Conservation (phyloP, 1,140 invertebrate species). For the Hycleus phaleratus region DNA sequence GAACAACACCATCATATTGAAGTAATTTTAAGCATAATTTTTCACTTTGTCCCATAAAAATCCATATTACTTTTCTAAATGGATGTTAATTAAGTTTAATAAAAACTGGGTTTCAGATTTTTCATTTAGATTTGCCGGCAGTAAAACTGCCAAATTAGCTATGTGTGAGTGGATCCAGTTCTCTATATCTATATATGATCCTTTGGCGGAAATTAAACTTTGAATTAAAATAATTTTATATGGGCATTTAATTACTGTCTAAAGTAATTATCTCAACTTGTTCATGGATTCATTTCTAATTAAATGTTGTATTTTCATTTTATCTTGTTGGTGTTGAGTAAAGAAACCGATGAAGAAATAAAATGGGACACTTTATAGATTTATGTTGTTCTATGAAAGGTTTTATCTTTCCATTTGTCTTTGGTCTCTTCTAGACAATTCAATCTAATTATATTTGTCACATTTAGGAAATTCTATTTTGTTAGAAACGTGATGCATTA, state of each 20-base stretch:
- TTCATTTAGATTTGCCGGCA: constrained; percentile 19
- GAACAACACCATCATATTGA: background rate
- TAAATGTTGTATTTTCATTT: constrained; percentile 15
- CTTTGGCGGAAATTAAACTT: constrained; percentile 21
- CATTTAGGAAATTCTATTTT: too few species aligned
- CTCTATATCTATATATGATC: constrained; percentile 1
- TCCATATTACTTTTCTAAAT: constrained; percentile 18
- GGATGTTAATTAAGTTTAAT: constrained; percentile 22
- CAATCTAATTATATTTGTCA: too few species aligned
- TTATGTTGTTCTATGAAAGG: constrained; percentile 1
- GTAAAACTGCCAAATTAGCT: constrained; percentile 19
- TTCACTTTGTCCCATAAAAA: constrained; percentile 13
- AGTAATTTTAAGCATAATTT: background rate
- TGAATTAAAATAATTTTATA: constrained; percentile 31
- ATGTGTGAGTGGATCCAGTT: constrained; percentile 13
- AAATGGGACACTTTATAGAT: too few species aligned
- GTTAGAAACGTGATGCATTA: too few species aligned
- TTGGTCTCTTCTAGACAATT: background rate
- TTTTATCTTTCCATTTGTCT: background rate
- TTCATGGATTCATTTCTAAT: constrained; percentile 22
- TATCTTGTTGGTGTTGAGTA: background rate
- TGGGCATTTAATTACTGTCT: constrained; percentile 24
- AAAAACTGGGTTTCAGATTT: constrained; percentile 25
- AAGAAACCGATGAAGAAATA: constrained; percentile 11
- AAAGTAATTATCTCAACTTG: constrained; percentile 23